A percentile compares a stretch with the other conserved stretches of the same genome.
These are phyloP conservation scores for Colius striatus DNA, from an alignment of 2,113 vertebrate genomes.

Conservation along the genomic window DNA sequence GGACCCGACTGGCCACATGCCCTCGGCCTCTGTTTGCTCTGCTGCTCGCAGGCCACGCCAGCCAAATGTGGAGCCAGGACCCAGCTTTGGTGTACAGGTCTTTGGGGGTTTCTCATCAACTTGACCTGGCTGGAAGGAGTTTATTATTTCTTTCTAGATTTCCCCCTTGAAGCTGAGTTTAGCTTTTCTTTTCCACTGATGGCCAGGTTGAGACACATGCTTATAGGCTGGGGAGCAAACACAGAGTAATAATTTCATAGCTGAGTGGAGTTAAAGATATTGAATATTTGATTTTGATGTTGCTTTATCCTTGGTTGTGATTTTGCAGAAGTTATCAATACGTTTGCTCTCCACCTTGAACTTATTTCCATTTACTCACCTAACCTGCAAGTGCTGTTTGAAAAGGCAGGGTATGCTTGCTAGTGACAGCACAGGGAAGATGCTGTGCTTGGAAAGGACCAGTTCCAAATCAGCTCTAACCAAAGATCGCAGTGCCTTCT, in stretches of 20 bases:
- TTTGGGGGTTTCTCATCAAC: background rate
- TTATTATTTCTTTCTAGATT: background rate
- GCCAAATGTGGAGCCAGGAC: too few relatives aligned
- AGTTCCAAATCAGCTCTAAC: background rate
- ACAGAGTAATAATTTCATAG: background rate
- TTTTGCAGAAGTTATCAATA: background rate
- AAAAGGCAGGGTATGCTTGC: background rate
- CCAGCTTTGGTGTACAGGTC: rapidly evolving
- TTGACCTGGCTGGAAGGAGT: background rate
- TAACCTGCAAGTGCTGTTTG: background rate
- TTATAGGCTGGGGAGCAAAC: rapidly evolving
- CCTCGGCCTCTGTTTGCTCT: background rate
- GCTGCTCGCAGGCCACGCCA: background rate
- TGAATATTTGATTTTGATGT: background rate
- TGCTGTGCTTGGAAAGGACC: background rate
- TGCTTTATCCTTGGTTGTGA: background rate
- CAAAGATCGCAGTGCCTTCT: background rate
- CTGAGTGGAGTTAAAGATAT: background rate
- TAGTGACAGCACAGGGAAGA: background rate
- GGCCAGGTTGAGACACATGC: background rate
- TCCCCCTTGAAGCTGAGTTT: background rate
- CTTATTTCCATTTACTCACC: background rate
- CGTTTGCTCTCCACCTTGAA: background rate
- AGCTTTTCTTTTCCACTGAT: background rate
- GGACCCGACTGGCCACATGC: background rate